Evolutionary conservation across 2,888 invertebrate species (phyloP), one percentile per base, ranked within the genome.

Genomic region (Sarcophaga subvicina): DNA sequence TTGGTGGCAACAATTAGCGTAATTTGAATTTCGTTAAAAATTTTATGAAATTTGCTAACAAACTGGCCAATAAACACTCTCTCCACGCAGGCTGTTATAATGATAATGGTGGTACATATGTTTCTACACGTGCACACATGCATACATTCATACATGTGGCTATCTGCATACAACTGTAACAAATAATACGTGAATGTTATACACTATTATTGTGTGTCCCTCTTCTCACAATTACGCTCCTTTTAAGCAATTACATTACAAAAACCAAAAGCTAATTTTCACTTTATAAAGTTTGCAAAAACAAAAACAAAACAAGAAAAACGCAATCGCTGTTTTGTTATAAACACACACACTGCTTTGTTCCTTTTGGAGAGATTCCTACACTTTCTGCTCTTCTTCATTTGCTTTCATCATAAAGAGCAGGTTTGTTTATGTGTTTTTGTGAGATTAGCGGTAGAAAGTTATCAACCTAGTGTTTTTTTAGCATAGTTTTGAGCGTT

Each of bases 1-100:
- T 81, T 76, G 64, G 85, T 84, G 84, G 80, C 90, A 92, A 92
- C 92, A 92, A 92, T 92, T 92, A 92, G 91, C 91, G 91, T 92
- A 92, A 92, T 92, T 92, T 92, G 90, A 92, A 92, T 92, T 92
- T 91, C 90, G 91, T 90, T 92, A 90, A 92, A 92, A 91, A 90
- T 92, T 92, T 92, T 90, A 92, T 92, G 91, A 92, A 84, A 72
- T 82, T 25, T 84, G 76, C 66, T 6, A 64, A 76, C 70, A 54
- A 12, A 54, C 17, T 54, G 54, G 54, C 54, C 12, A 54, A 54
- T 54, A 54, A 54, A 54, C 12, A 17, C 12, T 4, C 4, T 17
- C 54, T 4, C 12, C n/a, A 17, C 45, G 67, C 60, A 60, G 45
- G 27, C 49, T 62, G 59, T 81, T 20, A 37, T 70, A 70, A 14